Evolutionary conservation across 2,888 invertebrate species (phyloP).

Genomic region (Phyto melanocephala): DNA sequence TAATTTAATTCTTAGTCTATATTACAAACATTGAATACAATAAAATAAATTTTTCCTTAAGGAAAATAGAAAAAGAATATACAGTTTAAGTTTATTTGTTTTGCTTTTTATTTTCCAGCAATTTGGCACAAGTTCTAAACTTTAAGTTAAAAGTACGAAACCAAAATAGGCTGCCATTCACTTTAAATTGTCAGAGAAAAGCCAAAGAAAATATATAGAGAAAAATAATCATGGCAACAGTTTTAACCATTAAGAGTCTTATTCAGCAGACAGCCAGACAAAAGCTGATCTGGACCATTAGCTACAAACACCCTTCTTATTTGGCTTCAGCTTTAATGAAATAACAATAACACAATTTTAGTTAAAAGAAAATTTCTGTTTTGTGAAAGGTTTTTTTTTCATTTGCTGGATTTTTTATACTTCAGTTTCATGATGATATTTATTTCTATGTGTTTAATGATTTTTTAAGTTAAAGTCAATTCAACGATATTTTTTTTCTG

Average conservation of each 20-base stretch:
- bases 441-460: conserved; percentile 27
- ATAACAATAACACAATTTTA: background rate
- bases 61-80: background rate
- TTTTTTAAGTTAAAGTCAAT: conserved; percentile 43
- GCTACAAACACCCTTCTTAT: conserved; percentile 23
- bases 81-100: background rate
- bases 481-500: background rate
- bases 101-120: background rate
- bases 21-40: background rate
- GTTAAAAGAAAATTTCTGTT: background rate
- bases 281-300: conserved; percentile 20
- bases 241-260: background rate
- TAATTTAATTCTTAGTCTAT: background rate
- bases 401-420: background rate
- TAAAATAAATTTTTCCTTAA: background rate
- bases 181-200: background rate
- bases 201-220: background rate
- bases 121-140: conserved; percentile 37
- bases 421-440: conserved; percentile 9
- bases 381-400: conserved; percentile 30
- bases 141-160: background rate
- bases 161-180: background rate
- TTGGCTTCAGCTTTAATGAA: background rate
- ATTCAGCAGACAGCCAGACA: background rate
- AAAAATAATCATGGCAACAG: background rate